Evolutionary conservation across 2,888 invertebrate genomes (phyloP).

Genomic region (Phragmatobia fuliginosa): DNA sequence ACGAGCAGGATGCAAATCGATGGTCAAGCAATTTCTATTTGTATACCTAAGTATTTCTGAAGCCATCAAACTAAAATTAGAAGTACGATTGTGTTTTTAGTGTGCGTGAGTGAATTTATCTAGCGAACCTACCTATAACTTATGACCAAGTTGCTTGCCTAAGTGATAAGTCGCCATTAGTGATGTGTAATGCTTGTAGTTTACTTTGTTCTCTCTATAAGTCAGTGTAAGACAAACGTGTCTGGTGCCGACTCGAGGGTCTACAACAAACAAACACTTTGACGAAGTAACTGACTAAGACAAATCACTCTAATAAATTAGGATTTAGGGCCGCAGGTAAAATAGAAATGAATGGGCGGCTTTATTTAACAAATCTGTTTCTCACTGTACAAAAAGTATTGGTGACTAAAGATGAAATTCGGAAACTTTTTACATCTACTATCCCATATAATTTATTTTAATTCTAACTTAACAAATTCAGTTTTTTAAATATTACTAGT

Average conservation of each 20-base stretch:
- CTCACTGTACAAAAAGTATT: slow-evolving; percentile 10
- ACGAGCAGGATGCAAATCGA: too few species aligned
- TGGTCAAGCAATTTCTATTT: too few species aligned
- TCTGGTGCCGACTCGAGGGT: slow-evolving; percentile 36
- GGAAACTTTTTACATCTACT: neutral
- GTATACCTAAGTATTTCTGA: neutral
- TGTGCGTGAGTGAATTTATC: neutral
- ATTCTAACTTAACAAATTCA: neutral
- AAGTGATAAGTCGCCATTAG: neutral
- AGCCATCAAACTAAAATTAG: neutral
- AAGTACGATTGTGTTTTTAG: neutral
- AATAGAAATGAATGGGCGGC: slow-evolving; percentile 48
- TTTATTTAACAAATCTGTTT: slow-evolving; percentile 31
- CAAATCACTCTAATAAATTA: slow-evolving; percentile 67
- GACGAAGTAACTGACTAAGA: slow-evolving; percentile 64
- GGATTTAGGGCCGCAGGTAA: slow-evolving; percentile 53
- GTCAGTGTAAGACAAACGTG: slow-evolving; percentile 30
- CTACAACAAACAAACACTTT: slow-evolving; percentile 63
- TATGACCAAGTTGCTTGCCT: neutral
- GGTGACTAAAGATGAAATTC: slow-evolving; percentile 1
- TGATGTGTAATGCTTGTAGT: slow-evolving; percentile 23
- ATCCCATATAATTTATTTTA: neutral
- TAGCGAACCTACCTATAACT: neutral
- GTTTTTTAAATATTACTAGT: too few species aligned
- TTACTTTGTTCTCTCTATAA: slow-evolving; percentile 36